phyloP scores from a whole-genome alignment of 2,888 invertebrate genomes.

The Pomacea canaliculata region DNA sequence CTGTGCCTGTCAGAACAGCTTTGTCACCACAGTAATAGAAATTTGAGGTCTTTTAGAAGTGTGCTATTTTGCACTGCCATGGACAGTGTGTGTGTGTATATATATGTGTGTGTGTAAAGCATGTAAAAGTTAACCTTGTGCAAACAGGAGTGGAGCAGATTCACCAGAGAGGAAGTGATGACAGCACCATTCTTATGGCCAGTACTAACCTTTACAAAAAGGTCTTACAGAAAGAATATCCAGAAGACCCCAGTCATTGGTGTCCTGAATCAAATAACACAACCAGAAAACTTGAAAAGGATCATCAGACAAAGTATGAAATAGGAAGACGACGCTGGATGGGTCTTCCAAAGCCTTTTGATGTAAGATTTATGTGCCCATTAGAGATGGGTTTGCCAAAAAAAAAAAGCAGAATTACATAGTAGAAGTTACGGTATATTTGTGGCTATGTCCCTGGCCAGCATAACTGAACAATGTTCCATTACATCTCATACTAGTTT shows the following conservation, averaged over 20 bases:
- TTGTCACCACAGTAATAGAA: too few relatives aligned
- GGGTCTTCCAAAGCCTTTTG: conserved; percentile 60
- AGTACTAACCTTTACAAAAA: conserved; percentile 61
- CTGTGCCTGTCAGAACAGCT: too few relatives aligned
- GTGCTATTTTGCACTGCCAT: too few relatives aligned
- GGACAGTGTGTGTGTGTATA: too few relatives aligned
- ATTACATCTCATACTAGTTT: too few relatives aligned
- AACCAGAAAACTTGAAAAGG: conserved; percentile 28
- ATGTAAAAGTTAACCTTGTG: too few relatives aligned
- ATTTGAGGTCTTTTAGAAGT: too few relatives aligned
- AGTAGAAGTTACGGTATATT: too few relatives aligned
- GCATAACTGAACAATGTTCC: too few relatives aligned
- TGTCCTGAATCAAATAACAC: conserved; percentile 45
- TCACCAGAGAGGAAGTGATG: conserved; percentile 45
- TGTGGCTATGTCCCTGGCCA: too few relatives aligned
- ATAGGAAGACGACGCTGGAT: conserved; percentile 62
- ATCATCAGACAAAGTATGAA: conserved; percentile 40
- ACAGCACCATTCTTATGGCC: conserved; percentile 53
- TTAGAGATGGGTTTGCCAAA: neutral
- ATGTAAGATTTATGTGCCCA: conserved; percentile 51
- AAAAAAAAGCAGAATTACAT: neutral
- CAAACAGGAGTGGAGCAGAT: conserved; percentile 57
- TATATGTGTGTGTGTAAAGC: too few relatives aligned
- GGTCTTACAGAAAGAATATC: conserved; percentile 53
- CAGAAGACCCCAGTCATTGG: conserved; percentile 56